A percentile compares a stretch with the other conserved stretches of the same genome.
Conservation (phyloP, 92 coral and sea anemone species). For the Zoanthus gigantus region DNA sequence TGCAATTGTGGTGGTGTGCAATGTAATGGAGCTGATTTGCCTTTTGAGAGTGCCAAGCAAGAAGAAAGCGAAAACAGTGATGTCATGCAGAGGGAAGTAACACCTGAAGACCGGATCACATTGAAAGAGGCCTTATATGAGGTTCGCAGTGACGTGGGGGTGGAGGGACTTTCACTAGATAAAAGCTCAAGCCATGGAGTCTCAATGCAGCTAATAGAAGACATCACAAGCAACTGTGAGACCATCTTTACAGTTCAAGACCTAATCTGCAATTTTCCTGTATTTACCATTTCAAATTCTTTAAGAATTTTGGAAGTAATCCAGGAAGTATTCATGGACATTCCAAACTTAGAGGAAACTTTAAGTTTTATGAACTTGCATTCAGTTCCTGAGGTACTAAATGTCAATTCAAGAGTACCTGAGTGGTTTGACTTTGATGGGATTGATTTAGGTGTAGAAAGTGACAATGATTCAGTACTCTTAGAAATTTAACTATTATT, state of each 20-base stretch:
- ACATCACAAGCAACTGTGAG: slow-evolving; percentile 42
- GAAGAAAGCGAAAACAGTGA: neutral
- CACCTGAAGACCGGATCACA: slow-evolving; percentile 44
- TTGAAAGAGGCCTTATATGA: slow-evolving; percentile 55
- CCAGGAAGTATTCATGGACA: slow-evolving; percentile 68
- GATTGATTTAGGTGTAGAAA: too few species aligned
- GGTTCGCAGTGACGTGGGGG: slow-evolving; percentile 26
- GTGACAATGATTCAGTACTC: too few species aligned
- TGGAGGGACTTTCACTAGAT: slow-evolving; percentile 37
- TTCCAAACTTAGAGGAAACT: slow-evolving; percentile 59
- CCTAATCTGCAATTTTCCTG: neutral
- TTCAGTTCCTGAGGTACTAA: neutral
- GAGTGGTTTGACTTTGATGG: too few species aligned
- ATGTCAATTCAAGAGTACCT: too few species aligned
- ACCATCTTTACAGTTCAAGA: slow-evolving; percentile 57
- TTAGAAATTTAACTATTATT: too few species aligned
- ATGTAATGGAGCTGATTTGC: neutral
- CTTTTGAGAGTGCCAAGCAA: slow-evolving; percentile 46
- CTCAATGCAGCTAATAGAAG: slow-evolving; percentile 49
- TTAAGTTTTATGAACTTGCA: neutral
- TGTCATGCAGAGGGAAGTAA: slow-evolving; percentile 38
- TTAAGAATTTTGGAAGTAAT: slow-evolving; percentile 62
- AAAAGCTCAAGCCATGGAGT: slow-evolving; percentile 62
- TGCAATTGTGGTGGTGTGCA: slow-evolving; percentile 63
- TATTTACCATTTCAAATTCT: slow-evolving; percentile 16